phyloP scores from a whole-genome alignment of 2,888 invertebrate genomes.

The Watsonalla cultraria region DNA sequence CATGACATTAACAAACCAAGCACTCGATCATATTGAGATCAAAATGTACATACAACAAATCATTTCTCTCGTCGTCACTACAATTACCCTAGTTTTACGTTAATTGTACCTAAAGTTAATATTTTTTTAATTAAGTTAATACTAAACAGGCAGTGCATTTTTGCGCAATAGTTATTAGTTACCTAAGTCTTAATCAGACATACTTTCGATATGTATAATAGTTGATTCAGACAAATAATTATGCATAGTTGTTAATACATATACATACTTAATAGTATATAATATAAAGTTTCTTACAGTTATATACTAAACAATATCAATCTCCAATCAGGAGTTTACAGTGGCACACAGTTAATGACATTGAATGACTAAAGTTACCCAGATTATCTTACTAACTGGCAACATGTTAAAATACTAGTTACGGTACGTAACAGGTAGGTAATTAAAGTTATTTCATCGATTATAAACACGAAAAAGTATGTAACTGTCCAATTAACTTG shows the following conservation, averaged over 20 bases:
- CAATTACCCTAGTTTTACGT: neutral
- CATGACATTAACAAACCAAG: conserved; percentile 63
- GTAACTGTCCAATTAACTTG: no score
- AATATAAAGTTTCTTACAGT: no score
- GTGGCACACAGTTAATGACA: conserved; percentile 11
- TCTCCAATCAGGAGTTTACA: neutral
- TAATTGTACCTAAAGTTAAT: neutral
- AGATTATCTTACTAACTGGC: conserved; percentile 3
- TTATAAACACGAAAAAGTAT: no score
- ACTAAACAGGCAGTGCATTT: conserved; percentile 71
- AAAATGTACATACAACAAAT: conserved; percentile 71
- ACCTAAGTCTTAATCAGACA: conserved; percentile 51
- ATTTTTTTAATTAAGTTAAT: conserved; percentile 41
- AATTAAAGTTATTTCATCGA: no score
- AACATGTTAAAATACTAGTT: no score
- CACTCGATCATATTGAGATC: conserved; percentile 76
- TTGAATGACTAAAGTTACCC: conserved; percentile 13
- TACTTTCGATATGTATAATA: conserved; percentile 54
- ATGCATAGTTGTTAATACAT: conserved; percentile 14
- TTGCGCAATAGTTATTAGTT: conserved; percentile 56
- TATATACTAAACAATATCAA: neutral
- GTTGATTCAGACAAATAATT: conserved; percentile 29
- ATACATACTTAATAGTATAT: neutral
- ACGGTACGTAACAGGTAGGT: no score
- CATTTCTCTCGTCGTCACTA: conserved; percentile 20